Base-by-base conservation (phyloP, 92 coral and sea anemone species). In the Desmophyllum pertusum region DNA sequence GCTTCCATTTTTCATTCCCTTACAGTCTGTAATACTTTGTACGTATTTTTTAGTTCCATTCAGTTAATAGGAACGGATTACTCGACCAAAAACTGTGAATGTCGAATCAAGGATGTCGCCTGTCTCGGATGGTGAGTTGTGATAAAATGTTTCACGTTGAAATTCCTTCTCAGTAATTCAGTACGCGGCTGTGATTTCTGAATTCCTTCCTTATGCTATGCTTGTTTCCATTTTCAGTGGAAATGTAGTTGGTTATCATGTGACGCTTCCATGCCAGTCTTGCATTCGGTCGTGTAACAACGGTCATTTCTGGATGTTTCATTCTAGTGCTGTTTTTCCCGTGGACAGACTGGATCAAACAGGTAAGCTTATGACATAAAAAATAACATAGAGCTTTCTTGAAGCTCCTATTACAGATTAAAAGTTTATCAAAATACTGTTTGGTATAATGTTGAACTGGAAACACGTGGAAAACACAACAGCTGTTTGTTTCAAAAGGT, bases 271-370 rank as follows among this genome's bases (percentile, higher is more conserved):
- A 21, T 97, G 99, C 81, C 89, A 91, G 31, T 85, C 98, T 18
- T 97, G 99, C 86, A 82, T 97, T 50, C 87, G 92, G 42, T 95
- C 98, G 5, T 94, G 99, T 76, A 97, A 97, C 88, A 97, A 97
- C 84, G 99, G 99, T 31, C 99, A 97, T 89, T 97, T 94, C 76
- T 97, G 99, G 99, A 97, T 97, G 99, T 97, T 97, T 83, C 98
- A 97, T 64, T 87, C 99, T 0, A 89, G 91, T 69, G 94, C 96
- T 18, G 93, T 97, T 19, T 85, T 84, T 70, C 94, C 99, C 1
- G 81, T 84, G 55, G 99, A 97, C 77, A 93, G 99, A 89, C 88
- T 97, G 29, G 98, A 97, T 83, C 85, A 92, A 82, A 90, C 95
- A 82, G 99, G 99, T 97, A 83, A n/a, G n/a, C n/a, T n/a, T 23